Conservation (phyloP, 2,797 vertebrate species). For the Rousettus madagascariensis region DNA sequence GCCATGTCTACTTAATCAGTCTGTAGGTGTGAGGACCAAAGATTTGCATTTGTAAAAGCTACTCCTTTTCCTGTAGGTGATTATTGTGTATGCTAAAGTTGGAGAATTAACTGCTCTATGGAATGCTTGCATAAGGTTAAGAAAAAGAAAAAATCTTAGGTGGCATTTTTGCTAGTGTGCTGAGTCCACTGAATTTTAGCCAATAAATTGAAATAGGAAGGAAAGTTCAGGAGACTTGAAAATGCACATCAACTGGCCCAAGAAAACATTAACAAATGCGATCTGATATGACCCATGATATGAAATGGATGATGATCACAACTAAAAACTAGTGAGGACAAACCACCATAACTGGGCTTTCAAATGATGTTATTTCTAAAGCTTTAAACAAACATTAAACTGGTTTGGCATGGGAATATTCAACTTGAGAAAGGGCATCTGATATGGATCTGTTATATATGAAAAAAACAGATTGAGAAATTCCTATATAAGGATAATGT, state of each 20-base stretch:
- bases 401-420: not conserved
- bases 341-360: not conserved
- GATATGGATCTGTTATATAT: not conserved
- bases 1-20: not conserved
- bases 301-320: not conserved
- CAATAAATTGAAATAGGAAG: not conserved
- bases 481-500: not conserved
- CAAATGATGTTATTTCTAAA: not conserved
- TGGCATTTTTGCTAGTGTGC: not conserved
- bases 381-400: not conserved
- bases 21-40: not conserved
- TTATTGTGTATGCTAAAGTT: not conserved
- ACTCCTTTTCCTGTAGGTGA: not conserved
- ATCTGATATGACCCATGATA: not conserved
- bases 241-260: not conserved
- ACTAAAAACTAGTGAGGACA: not conserved
- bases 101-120: not conserved
- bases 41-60: not conserved
- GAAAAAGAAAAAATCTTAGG: not conserved
- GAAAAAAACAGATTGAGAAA: constrained; percentile 1
- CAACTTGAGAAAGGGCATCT: not conserved
- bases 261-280: not conserved
- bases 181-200: not conserved
- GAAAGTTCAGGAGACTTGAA: not conserved
- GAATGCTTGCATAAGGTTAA: not conserved